These are phyloP conservation scores for Ascaphus truei DNA, from an alignment of 2,113 vertebrate genomes.

Conservation along the genomic window DNA sequence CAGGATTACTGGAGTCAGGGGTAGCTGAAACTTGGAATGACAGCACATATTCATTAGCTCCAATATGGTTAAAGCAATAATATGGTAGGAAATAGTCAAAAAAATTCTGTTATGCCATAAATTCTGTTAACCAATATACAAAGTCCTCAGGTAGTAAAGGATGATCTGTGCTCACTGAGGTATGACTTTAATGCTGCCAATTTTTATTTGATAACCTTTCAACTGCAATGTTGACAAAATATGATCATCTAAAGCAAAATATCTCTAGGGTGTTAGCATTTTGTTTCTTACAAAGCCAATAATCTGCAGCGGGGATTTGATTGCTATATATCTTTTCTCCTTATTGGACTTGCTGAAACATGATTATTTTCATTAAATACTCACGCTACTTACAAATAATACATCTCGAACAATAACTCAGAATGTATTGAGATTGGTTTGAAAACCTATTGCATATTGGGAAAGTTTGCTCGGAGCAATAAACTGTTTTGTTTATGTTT, in stretches of 20 bases:
- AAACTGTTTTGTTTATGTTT: too few species aligned
- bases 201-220: constrained; percentile 13
- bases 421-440: neutral
- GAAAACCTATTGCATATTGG: too few species aligned
- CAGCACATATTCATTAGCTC: too few species aligned
- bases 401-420: constrained; percentile 5
- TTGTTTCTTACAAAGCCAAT: neutral
- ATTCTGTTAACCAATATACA: neutral
- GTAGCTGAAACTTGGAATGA: too few species aligned
- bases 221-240: constrained; percentile 21
- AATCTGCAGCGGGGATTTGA: constrained; percentile 2
- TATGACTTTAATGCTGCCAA: constrained; percentile 25
- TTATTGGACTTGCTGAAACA: constrained; percentile 29
- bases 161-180: neutral
- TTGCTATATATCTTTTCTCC: constrained; percentile 24
- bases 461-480: too few species aligned
- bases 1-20: too few species aligned
- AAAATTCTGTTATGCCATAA: neutral
- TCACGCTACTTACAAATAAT: constrained; percentile 1
- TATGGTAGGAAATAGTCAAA: too few species aligned
- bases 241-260: too few species aligned
- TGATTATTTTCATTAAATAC: constrained; percentile 4
- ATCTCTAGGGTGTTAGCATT: constrained; percentile 29
- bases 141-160: neutral
- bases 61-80: too few species aligned